These are phyloP conservation scores for Musca vetustissima DNA, from an alignment of 1,140 invertebrate species.

Conservation along the genomic window DNA sequence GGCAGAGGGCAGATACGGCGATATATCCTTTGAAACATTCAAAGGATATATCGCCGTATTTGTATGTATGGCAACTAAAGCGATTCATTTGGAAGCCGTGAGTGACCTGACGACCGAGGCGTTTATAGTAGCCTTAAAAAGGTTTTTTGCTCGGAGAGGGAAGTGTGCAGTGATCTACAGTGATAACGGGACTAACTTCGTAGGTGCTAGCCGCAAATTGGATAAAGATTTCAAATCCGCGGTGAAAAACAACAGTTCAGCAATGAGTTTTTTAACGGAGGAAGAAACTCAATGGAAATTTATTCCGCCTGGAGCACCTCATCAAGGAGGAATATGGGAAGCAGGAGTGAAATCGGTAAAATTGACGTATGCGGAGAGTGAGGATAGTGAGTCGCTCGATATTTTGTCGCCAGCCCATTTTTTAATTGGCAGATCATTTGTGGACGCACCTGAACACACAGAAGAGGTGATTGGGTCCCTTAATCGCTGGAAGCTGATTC, in stretches of 20 bases:
- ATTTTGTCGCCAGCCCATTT: slow-evolving; percentile 43
- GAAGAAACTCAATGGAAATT: slow-evolving; percentile 22
- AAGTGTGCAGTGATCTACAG: slow-evolving; percentile 36
- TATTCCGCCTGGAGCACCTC: slow-evolving; percentile 41
- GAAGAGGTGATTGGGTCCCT: slow-evolving; percentile 29
- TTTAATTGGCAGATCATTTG: slow-evolving; percentile 34
- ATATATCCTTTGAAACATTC: no score
- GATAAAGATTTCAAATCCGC: slow-evolving; percentile 27
- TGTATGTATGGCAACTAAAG: slow-evolving; percentile 37
- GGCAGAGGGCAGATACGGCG: slow-evolving; percentile 21
- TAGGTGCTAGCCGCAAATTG: slow-evolving; percentile 31
- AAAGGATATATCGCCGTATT: slow-evolving; percentile 39
- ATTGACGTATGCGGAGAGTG: background rate
- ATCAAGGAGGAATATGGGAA: slow-evolving; percentile 53
- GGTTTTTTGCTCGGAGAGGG: slow-evolving; percentile 38
- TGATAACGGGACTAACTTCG: slow-evolving; percentile 50
- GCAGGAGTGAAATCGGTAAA: slow-evolving; percentile 42
- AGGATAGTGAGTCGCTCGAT: slow-evolving; percentile 28
- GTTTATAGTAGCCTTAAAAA: slow-evolving; percentile 37
- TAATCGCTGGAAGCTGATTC: slow-evolving; percentile 37
- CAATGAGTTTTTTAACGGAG: background rate
- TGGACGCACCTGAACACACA: slow-evolving; percentile 32
- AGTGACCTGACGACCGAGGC: slow-evolving; percentile 34
- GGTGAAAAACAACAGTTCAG: slow-evolving; percentile 19
- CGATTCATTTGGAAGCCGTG: slow-evolving; percentile 40